Base-by-base conservation (phyloP, 2,888 invertebrate genomes). In the Rotaria socialis region DNA sequence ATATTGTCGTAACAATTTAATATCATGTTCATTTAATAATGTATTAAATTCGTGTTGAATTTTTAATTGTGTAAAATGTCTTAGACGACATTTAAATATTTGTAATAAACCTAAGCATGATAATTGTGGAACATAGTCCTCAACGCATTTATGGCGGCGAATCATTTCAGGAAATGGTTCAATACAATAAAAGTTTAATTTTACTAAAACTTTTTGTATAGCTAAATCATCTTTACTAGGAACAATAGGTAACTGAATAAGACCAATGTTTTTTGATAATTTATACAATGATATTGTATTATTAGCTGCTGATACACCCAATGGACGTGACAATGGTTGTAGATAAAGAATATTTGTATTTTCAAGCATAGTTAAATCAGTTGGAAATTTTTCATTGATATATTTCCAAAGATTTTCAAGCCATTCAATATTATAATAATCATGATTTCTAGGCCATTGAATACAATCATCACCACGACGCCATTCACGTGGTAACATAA, bases 401-500 rank as follows among this genome's bases (percentile, higher is more conserved):
- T 87, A 87, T 84, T 87, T 85, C 87, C 87, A 87, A 4, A 85
- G 41, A 27, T 84, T 87, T 84, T 87, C 85, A 8, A 87, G 27
- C 87, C 87, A 87, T 41, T 55, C 47, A 24, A 85, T 43, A 52
- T 87, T 87, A 52, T 85, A 85, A 35, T 87, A 85, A 50, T 85
- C 84, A 52, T 87, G 85, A 50, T 80, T 84, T 60, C 60, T 19
- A 19, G 87, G 74, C 87, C 87, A 87, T 52, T 55, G 43, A 3
- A 87, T 84, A 47, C 55, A 84, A 52, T 85, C 85, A 35, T 87
- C 87, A 74, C 85, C 85, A 24, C 55, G 60, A 27, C 85, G 80
- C 87, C 87, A 87, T 56, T 87, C 87, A 22, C 85, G 85, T 27
- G 87, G 87, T 52, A 87, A 80, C 60, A 75, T 86, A 27, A 87